Percentiles rank a stretch among this genome's conserved stretches.
phyloP scores from a whole-genome alignment of 2,888 invertebrate species.

The Metallyticus violacea region DNA sequence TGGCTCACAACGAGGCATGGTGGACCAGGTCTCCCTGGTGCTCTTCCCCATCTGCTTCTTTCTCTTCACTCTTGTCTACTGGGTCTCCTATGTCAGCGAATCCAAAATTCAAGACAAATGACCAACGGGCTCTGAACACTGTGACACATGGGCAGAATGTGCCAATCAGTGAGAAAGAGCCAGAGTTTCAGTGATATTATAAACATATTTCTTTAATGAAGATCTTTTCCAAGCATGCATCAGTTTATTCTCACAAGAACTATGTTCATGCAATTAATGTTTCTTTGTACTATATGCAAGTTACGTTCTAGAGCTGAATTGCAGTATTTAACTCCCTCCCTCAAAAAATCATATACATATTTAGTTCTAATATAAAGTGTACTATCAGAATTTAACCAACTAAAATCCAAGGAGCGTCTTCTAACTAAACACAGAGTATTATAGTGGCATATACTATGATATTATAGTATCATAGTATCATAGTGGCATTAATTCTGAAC shows the following conservation, averaged over 20 bases:
- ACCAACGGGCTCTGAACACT: slow-evolving; percentile 10
- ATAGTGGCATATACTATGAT: too few species aligned
- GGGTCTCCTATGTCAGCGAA: slow-evolving; percentile 61
- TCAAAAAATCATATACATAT: too few species aligned
- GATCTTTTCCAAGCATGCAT: background rate
- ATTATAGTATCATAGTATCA: too few species aligned
- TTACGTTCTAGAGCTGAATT: too few species aligned
- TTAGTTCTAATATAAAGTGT: too few species aligned
- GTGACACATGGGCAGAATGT: background rate
- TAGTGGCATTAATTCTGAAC: too few species aligned
- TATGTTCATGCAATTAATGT: background rate
- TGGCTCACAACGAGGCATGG: slow-evolving; percentile 58
- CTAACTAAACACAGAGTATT: too few species aligned
- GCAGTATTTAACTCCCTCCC: background rate
- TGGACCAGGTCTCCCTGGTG: slow-evolving; percentile 60
- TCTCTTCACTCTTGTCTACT: slow-evolving; percentile 57
- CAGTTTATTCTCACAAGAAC: background rate
- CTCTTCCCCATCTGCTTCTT: slow-evolving; percentile 58
- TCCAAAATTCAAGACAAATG: slow-evolving; percentile 41
- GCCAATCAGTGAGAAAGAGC: background rate
- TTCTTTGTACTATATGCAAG: background rate
- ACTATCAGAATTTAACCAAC: too few species aligned
- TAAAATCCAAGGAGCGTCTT: too few species aligned
- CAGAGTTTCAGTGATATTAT: background rate
- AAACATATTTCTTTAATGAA: background rate